Evolutionary conservation across 2,888 invertebrate genomes (phyloP), one percentile per base, ranked within the genome.

Genomic region (Lycocerus yunnanus): DNA sequence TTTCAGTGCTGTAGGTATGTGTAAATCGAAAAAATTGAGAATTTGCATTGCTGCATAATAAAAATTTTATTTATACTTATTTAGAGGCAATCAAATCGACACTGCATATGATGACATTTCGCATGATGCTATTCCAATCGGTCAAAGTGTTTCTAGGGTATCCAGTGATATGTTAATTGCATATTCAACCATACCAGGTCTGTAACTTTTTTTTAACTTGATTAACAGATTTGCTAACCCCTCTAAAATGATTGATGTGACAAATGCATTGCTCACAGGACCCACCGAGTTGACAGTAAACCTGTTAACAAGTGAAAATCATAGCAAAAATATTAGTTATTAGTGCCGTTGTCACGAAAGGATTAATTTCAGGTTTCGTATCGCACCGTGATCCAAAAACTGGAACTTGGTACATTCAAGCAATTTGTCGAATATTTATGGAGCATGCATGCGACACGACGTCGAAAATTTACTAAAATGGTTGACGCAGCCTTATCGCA

Each of bases 341-440:
- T n/a, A n/a, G n/a, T n/a, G n/a, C n/a, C n/a, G n/a, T n/a, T n/a
- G n/a, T n/a, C n/a, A n/a, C n/a, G n/a, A n/a, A n/a, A n/a, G n/a
- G n/a, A n/a, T n/a, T 43, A 8, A 43, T 43, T 43, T 43, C 15
- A 91, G 92, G 91, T 3, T 89, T 88, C 82, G 88, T 88, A 78
- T 90, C 93, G 0, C 88, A 90, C 83, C 89, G 94, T 72, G 90
- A 93, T 86, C 82, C 84, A 5, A 77, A 84, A 20, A 80, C 81
- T 8, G 94, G 94, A 16, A 92, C 93, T 61, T 93, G 93, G 93
- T 94, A 92, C 86, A 91, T 94, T 81, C 91, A 92, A 85, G 88
- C 88, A 77, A 87, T 94, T 81, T 93, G 93, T 85, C 85, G 90
- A 80, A 89, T 91, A 80, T 91, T 94, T 85, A 91, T 92, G 78